Conservation (phyloP, 2,113 vertebrate genomes). For the Anarrhichthys ocellatus region DNA sequence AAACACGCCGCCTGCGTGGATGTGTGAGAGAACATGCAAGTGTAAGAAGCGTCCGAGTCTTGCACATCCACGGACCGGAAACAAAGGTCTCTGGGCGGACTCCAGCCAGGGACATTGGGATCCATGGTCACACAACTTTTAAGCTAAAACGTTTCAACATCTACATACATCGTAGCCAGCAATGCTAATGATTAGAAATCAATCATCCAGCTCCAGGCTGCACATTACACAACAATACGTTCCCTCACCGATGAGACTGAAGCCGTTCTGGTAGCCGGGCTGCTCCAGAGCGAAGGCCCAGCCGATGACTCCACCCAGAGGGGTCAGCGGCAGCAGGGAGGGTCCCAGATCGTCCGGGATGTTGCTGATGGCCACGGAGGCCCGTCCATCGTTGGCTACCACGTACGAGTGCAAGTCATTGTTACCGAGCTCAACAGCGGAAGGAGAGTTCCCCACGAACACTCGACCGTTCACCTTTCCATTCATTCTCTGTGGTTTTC, state of each 20-base stretch:
- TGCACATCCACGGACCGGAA: neutral
- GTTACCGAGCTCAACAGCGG: constrained; percentile 82
- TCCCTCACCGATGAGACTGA: constrained; percentile 89
- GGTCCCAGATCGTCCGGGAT: constrained; percentile 86
- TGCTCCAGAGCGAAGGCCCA: constrained; percentile 97
- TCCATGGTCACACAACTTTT: neutral
- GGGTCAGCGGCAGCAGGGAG: constrained; percentile 89
- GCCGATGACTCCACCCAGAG: constrained; percentile 91
- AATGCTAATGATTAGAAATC: neutral
- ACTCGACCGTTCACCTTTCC: constrained; percentile 92
- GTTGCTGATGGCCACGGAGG: constrained; percentile 94
- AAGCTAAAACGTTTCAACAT: neutral
- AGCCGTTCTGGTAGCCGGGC: constrained; percentile 90
- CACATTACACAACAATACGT: neutral
- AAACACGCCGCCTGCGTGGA: constrained; percentile 88
- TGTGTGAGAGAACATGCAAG: neutral
- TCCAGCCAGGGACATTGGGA: neutral
- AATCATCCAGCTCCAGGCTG: neutral
- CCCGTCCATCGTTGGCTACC: constrained; percentile 93
- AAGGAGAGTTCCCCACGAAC: constrained; percentile 83
- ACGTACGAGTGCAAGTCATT: constrained; percentile 95
- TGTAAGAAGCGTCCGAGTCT: neutral
- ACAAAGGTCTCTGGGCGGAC: neutral
- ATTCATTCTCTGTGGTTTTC: constrained; percentile 93
- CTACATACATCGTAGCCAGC: neutral